Evolutionary conservation across 2,888 invertebrate species (phyloP), one percentile per base, ranked within the genome.

Genomic region (Caenorhabditis doughertyi): DNA sequence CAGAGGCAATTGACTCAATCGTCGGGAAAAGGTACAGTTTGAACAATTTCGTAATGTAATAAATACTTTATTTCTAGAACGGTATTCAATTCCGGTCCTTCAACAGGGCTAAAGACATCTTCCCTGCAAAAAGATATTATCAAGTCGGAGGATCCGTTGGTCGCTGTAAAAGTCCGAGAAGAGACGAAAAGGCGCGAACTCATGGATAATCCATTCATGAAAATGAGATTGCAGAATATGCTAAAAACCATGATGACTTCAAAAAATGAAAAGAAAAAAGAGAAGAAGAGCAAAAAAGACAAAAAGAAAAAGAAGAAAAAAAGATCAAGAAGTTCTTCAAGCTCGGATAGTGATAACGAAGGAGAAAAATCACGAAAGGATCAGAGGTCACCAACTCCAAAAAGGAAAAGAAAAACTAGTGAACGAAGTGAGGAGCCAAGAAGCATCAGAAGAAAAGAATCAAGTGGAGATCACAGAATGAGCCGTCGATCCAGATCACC

Each of bases 81-180:
- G 0, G 79, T 85, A 16, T 62, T 58, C 25, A 60, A 67, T 11
- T 51, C 83, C 11, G 51, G 73, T 0, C 25, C 42, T 9, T 44
- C 55, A 7, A 77, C 64, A 21, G 79, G 79, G 0, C 21, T 79
- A 9, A 87, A 87, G 74, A 82, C 70, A 0, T 64, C 81, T 18
- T 79, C 79, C 9, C 82, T 90, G n/a, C 87, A 87, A 55, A 81
- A 85, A 21, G 79, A 79, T 25, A 81, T 89, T 8, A 88, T 89
- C 55, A 83, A 88, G 23, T 86, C 84, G 7, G 90, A 90, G 58
- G 90, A 90, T 79, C 90, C 90, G 0, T 84, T 90, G 32, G 90
- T 89, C 18, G 89, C 89, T 7, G 76, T 90, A 13, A 89, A 86
- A 76, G 90, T 90, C 27, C 85, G 85, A 62, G 88, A 90, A 73